Conservation (phyloP, 2,888 invertebrate genomes). For the Xestia xanthographa region DNA sequence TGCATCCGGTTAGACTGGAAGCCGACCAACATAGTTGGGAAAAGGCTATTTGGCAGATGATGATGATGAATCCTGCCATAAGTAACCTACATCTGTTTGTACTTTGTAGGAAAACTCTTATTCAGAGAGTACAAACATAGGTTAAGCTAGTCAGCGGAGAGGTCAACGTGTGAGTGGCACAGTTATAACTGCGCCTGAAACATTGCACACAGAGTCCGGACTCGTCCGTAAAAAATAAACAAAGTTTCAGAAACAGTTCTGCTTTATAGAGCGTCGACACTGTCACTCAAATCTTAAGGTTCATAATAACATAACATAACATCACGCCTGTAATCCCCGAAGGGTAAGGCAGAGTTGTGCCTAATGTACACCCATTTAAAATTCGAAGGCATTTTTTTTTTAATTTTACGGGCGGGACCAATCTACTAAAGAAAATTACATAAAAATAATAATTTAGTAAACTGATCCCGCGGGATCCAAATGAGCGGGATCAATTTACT, state of each 20-base stretch:
- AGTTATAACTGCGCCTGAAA: conserved; percentile 9
- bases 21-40: too few relatives aligned
- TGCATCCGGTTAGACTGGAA: too few relatives aligned
- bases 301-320: neutral
- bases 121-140: neutral
- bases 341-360: too few relatives aligned
- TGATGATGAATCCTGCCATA: neutral
- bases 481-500: too few relatives aligned
- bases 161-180: neutral
- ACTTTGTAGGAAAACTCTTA: neutral
- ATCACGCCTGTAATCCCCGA: too few relatives aligned
- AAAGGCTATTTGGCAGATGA: too few relatives aligned
- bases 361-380: too few relatives aligned
- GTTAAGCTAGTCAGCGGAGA: neutral
- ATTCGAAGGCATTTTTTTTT: too few relatives aligned
- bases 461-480: too few relatives aligned
- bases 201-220: neutral
- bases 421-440: too few relatives aligned
- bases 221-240: neutral
- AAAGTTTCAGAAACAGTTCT: neutral
- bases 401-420: too few relatives aligned
- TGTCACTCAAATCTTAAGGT: neutral
- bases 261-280: neutral
- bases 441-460: too few relatives aligned
- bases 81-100: neutral